Percentiles rank a stretch among this genome's conserved stretches.
Conservation (phyloP, 2,113 vertebrate genomes). For the Sula dactylatra region DNA sequence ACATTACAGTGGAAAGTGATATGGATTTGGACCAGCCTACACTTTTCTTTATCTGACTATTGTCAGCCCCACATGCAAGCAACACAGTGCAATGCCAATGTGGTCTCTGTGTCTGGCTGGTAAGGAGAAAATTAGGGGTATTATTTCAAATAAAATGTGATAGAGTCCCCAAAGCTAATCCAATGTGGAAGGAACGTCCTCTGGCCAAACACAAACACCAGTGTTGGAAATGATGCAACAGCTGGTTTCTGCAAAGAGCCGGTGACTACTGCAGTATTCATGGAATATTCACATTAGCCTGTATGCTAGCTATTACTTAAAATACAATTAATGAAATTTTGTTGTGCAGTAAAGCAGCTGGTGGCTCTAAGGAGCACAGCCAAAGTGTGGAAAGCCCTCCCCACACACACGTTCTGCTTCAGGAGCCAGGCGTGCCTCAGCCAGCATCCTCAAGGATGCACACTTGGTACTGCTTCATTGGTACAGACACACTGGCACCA, state of each 20-base stretch:
- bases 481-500: background rate
- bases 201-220: background rate
- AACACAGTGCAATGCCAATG: background rate
- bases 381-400: background rate
- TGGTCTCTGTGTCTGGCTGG: background rate
- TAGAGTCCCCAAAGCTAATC: background rate
- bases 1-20: background rate
- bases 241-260: background rate
- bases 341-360: background rate
- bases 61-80: background rate
- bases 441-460: background rate
- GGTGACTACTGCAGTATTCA: background rate
- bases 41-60: background rate
- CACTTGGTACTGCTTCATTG: background rate
- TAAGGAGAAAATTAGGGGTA: background rate
- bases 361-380: background rate
- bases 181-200: background rate
- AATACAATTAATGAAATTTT: background rate
- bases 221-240: background rate
- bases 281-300: background rate
- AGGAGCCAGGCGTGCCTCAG: background rate
- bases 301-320: background rate
- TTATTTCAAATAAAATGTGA: background rate
- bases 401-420: rapidly evolving
- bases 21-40: background rate